Base-by-base conservation (phyloP, 2,113 vertebrate species). In the Tinamus guttatus region DNA sequence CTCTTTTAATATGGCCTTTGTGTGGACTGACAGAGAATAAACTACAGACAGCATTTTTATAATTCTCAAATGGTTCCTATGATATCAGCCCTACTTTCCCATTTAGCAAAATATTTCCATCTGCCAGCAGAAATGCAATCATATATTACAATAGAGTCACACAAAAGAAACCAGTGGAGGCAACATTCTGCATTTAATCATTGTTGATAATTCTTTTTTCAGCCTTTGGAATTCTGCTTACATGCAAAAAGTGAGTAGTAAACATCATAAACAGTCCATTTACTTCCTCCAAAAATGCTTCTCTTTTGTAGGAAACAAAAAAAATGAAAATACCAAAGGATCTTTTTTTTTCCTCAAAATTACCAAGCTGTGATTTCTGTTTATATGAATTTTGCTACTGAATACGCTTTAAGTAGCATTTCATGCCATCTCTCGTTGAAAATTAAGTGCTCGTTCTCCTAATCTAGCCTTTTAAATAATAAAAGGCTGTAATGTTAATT, bases 51-150 rank as follows among this genome's bases (percentile, higher is more conserved):
- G 12, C 27, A 51, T 63, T 87, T 75, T 67, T 78, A 32, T 7
- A 86, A 79, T 71, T 93, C 58, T 85, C 71, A 88, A 90, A 81
- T 71, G 43, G 81, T 51, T 21, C 43, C 45, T 88, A 32, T 40
- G 52, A 73, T 83, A 90, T 43, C 77, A 93, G 36, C 32, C 81
- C 3, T 77, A 43, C 54, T 82, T 91, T 56, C n/a, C 38, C n/a
- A 82, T 69, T 87, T 80, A 82, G 71, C 38, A 80, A 87, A 87
- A 71, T n/a, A 51, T 52, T 91, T 91, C 81, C 75, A 64, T 85
- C 62, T 87, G 56, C 70, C 36, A 81, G 38, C 24, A 92, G 16
- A 88, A 93, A 62, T 68, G 32, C 38, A 90, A 86, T 86, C 19
- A 47, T 51, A 41, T 32, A 59, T 74, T 85, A 79, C 51, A 92